phyloP scores from a whole-genome alignment of 92 coral and sea anemone genomes.

The Desmophyllum pertusum region DNA sequence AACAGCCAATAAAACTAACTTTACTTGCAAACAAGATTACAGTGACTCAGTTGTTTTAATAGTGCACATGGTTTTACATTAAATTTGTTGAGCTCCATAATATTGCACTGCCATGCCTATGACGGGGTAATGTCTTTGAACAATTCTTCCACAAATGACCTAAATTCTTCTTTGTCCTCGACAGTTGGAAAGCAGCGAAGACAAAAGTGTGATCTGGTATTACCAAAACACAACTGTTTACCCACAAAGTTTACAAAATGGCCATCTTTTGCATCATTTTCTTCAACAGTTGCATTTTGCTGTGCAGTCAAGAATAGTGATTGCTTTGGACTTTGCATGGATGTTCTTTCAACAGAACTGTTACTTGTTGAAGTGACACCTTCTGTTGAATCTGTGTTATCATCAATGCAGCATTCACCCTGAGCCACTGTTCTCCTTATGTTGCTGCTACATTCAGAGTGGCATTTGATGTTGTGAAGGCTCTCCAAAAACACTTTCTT shows the following conservation, averaged over 20 bases:
- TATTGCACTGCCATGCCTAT: not conserved
- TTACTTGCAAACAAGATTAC: not conserved
- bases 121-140: not conserved
- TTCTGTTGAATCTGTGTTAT: not conserved
- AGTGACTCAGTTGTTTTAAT: not conserved
- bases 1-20: no score
- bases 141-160: constrained; percentile 18
- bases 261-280: not conserved
- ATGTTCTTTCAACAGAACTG: not conserved
- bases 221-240: not conserved
- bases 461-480: constrained; percentile 28
- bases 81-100: not conserved
- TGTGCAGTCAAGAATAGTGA: not conserved
- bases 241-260: not conserved
- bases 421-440: not conserved
- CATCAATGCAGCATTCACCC: not conserved
- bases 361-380: not conserved
- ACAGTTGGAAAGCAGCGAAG: constrained; percentile 32
- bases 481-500: constrained; percentile 59
- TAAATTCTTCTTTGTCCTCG: constrained; percentile 29
- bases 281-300: not conserved
- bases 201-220: constrained; percentile 4
- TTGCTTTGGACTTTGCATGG: not conserved
- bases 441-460: not conserved
- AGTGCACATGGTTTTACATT: not conserved